A percentile compares a stretch with the other conserved stretches of the same genome.
Evolutionary conservation across 2,888 invertebrate species (phyloP).

Genomic region (Nymphalis c-album): DNA sequence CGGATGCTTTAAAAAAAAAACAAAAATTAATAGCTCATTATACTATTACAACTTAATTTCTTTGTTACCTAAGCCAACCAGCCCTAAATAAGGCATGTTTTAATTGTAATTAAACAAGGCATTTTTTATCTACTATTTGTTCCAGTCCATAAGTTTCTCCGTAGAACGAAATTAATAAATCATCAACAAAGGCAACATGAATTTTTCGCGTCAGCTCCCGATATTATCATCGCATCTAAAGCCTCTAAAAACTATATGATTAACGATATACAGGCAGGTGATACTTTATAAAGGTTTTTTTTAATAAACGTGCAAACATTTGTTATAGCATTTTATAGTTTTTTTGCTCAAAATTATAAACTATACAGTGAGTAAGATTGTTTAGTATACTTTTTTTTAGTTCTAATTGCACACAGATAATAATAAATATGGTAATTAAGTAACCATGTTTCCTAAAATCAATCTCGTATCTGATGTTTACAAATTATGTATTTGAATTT

Average conservation of each 20-base stretch:
- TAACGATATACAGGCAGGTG: constrained; percentile 41
- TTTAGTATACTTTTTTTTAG: not conserved
- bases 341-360: constrained; percentile 8
- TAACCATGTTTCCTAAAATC: too few species aligned
- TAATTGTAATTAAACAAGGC: not conserved
- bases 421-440: not conserved
- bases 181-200: constrained; percentile 30
- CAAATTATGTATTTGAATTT: too few species aligned
- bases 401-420: not conserved
- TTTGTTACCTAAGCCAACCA: too few species aligned
- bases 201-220: constrained; percentile 39
- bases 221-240: constrained; percentile 32
- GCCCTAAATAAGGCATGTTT: too few species aligned
- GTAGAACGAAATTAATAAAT: constrained; percentile 34
- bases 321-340: constrained; percentile 15
- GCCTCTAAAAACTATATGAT: constrained; percentile 39
- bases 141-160: not conserved
- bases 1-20: too few species aligned
- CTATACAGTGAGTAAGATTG: not conserved
- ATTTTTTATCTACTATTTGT: not conserved
- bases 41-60: too few species aligned
- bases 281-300: constrained; percentile 26
- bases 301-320: constrained; percentile 23
- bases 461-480: too few species aligned
- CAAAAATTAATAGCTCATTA: too few species aligned